Conservation (phyloP, 2,113 vertebrate genomes). For the Vireo altiloquus region DNA sequence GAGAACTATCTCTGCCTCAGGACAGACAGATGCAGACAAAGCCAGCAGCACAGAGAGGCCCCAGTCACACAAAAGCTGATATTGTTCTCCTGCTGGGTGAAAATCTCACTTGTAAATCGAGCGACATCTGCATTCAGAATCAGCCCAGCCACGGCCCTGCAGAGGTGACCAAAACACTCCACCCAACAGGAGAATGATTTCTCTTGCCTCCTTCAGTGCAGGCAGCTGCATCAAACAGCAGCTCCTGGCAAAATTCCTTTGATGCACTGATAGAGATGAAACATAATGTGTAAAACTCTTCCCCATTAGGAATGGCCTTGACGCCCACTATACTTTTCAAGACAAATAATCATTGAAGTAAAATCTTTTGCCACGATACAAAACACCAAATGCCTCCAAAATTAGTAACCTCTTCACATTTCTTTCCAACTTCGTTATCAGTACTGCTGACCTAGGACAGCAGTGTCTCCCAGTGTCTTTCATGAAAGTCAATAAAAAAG, state of each 20-base stretch:
- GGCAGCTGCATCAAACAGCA: neutral
- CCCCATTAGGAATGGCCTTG: neutral
- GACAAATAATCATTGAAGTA: neutral
- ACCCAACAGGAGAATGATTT: neutral
- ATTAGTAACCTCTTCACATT: neutral
- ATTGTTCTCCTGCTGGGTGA: slow-evolving; percentile 66
- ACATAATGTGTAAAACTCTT: neutral
- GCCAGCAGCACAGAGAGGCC: slow-evolving; percentile 30
- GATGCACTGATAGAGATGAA: neutral
- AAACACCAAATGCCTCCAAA: neutral
- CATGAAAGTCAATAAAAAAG: neutral
- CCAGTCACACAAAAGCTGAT: slow-evolving; percentile 69
- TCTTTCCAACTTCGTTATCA: neutral
- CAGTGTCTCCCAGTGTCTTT: neutral
- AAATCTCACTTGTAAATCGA: slow-evolving; percentile 69
- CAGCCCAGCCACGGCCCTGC: slow-evolving; percentile 9
- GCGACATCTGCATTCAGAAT: slow-evolving; percentile 71
- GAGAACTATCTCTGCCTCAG: neutral
- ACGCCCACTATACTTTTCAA: neutral
- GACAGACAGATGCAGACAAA: slow-evolving; percentile 38
- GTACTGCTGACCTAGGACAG: neutral
- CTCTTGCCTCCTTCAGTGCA: neutral
- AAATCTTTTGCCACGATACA: neutral
- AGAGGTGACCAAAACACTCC: slow-evolving; percentile 26
- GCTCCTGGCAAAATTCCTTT: neutral